These are phyloP conservation scores for Diarsia dahlii DNA, from an alignment of 2,888 invertebrate species.

Conservation along the genomic window DNA sequence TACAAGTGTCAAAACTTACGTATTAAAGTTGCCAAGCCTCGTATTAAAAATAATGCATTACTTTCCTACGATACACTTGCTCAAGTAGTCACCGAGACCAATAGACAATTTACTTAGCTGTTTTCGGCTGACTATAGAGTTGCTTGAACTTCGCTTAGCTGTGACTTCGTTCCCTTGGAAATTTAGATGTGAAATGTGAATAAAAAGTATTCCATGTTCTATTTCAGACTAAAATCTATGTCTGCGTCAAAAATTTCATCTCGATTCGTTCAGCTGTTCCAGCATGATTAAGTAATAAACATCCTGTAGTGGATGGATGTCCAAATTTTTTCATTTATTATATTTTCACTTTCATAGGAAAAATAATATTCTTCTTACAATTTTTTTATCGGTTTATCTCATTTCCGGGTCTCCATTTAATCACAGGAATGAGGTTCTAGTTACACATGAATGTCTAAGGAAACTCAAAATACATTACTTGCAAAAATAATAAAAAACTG, in stretches of 20 bases:
- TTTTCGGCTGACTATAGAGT: neutral
- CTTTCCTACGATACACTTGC: constrained; percentile 45
- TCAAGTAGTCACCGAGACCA: constrained; percentile 20
- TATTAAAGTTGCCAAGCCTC: constrained; percentile 26
- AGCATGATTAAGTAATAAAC: neutral
- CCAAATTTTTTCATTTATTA: neutral
- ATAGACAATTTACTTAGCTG: constrained; percentile 1
- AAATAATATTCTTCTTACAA: too few species aligned
- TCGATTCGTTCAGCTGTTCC: neutral
- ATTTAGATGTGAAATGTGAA: too few species aligned
- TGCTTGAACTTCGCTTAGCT: too few species aligned
- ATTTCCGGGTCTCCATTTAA: neutral
- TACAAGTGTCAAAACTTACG: constrained; percentile 11
- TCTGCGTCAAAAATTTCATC: neutral
- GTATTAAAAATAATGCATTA: constrained; percentile 51
- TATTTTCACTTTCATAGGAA: too few species aligned
- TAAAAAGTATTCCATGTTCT: neutral
- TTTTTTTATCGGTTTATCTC: too few species aligned
- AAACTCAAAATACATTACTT: neutral
- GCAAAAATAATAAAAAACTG: neutral
- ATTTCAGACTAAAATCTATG: neutral
- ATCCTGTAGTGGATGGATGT: neutral
- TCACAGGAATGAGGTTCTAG: neutral
- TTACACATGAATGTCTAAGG: neutral
- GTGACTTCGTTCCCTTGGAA: neutral